phyloP scores from a whole-genome alignment of 2,113 vertebrate genomes.

The Myrmecobius fasciatus region DNA sequence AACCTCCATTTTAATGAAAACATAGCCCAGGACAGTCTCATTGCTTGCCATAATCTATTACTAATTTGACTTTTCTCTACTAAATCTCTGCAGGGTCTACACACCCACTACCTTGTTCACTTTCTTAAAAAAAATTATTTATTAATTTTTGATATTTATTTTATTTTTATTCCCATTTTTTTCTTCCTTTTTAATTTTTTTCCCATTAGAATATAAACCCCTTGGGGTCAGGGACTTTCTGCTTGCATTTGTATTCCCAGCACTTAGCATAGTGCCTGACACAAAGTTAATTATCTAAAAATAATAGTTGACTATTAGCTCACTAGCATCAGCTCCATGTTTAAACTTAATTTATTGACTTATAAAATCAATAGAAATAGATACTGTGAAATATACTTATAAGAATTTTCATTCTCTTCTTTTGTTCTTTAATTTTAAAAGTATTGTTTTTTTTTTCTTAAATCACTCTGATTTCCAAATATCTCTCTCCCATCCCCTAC shows the following conservation, averaged over 20 bases:
- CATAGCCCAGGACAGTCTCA: no score
- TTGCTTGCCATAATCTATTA: no score
- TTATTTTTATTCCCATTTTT: no score
- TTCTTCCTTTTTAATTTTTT: neutral
- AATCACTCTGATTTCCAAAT: neutral
- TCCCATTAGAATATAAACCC: neutral
- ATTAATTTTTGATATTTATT: no score
- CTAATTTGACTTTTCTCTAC: neutral
- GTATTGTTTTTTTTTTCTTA: neutral
- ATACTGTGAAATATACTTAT: neutral
- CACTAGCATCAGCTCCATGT: neutral
- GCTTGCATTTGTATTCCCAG: neutral
- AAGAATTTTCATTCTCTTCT: neutral
- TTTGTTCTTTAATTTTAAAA: neutral
- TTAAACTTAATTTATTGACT: neutral
- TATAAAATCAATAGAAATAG: neutral
- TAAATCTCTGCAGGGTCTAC: neutral
- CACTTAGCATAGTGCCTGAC: neutral
- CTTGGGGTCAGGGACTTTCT: neutral
- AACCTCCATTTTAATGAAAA: no score
- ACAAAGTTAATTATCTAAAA: neutral
- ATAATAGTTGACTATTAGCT: neutral
- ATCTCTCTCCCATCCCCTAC: neutral
- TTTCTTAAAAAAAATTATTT: no score
- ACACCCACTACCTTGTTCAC: no score